Base-by-base conservation (phyloP, 1,140 invertebrate genomes). In the Planococcus citri region DNA sequence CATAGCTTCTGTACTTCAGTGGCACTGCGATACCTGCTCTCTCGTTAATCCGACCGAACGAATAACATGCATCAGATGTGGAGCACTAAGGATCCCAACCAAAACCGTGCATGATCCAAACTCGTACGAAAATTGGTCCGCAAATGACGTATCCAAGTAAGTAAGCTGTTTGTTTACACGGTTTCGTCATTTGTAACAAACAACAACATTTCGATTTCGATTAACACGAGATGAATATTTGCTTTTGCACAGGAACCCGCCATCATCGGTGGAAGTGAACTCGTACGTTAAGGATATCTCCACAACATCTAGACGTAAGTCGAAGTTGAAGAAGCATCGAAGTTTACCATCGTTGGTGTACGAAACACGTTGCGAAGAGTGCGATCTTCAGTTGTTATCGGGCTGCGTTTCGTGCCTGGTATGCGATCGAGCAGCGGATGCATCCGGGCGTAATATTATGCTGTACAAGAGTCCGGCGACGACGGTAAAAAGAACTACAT, bases 1-100 rank as follows among this genome's bases (percentile, higher is more conserved):
- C 76, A 91, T 92, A 81, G 89, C 89, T 82, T 92, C 90, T 76
- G 88, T 91, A 80, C 83, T 91, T 76, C 89, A 92, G 81, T 94
- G 91, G 91, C 86, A 88, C 82, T 94, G 91, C 83, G 83, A 83
- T 77, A 83, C 85, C 78, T 94, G 91, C 81, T 85, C 88, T 79
- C 83, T 89, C 78, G 91, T 92, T 79, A 92, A 93, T 81, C 88
- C 88, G 72, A 91, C 88, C 61, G 89, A 91, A 78, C 85, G 84
- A 77, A 78, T 84, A 71, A 84, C 84, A 79, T 94, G 91, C 80
- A 83, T 86, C 79, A 86, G 87, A 81, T 93, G 91, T 82, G 88
- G 87, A 73, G 70, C 71, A 61, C 68, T 57, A 21, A 72, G 71
- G 61, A 69, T 25, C 17, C n/a, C 41, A 17, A 20, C 17, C 10